phyloP scores from a whole-genome alignment of 1,140 invertebrate genomes.

The Bombus confusus region DNA sequence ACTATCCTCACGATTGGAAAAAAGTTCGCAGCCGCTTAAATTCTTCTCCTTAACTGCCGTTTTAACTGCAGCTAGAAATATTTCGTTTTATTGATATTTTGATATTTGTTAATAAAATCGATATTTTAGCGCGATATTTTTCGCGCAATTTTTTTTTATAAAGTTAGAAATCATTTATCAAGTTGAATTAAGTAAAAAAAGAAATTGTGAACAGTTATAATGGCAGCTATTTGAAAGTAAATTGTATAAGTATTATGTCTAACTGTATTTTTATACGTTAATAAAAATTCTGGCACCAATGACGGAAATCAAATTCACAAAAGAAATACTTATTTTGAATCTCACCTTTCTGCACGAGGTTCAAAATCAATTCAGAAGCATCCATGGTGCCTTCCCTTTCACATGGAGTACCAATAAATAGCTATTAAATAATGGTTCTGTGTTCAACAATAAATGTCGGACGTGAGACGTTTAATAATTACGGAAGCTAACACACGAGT shows the following conservation, averaged over 20 bases:
- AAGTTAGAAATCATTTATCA: not conserved
- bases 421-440: conserved; percentile 15
- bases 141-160: too few relatives aligned
- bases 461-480: conserved; percentile 53
- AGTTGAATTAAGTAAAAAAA: not conserved
- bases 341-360: conserved; percentile 57
- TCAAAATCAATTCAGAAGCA: conserved; percentile 32
- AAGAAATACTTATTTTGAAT: not conserved
- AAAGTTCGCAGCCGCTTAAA: not conserved
- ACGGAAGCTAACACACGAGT: conserved; percentile 46
- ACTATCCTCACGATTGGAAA: not conserved
- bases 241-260: not conserved
- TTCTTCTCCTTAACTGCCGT: conserved; percentile 49
- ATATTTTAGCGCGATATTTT: not conserved
- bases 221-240: not conserved
- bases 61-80: conserved; percentile 8
- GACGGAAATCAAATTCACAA: not conserved
- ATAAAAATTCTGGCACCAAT: conserved; percentile 10
- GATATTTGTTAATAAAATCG: not conserved
- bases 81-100: not conserved
- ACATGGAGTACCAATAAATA: not conserved
- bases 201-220: not conserved
- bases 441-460: conserved; percentile 53
- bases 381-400: conserved; percentile 31
- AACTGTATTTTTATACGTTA: not conserved